These are phyloP conservation scores for Pseudorhombus dupliciocellatus DNA, from an alignment of 2,113 vertebrate species.

Conservation along the genomic window DNA sequence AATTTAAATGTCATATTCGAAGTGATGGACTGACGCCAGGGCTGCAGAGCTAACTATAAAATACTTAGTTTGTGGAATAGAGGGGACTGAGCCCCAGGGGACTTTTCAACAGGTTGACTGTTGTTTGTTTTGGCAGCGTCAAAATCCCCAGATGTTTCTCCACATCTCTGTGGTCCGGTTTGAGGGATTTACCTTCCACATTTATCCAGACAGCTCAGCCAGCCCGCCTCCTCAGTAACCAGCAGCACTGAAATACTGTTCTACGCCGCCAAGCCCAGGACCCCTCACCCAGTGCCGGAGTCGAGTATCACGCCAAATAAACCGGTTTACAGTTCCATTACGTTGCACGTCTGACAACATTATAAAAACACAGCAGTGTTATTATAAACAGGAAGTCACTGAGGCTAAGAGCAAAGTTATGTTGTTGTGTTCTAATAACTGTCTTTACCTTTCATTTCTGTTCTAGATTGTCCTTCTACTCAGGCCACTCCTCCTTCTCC, in stretches of 20 bases:
- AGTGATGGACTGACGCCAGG: not conserved
- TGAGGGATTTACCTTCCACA: not conserved
- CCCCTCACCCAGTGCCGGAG: not conserved
- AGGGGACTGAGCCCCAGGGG: not conserved
- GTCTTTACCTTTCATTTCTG: no score
- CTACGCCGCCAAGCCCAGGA: not conserved
- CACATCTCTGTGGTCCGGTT: not conserved
- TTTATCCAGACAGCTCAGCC: not conserved
- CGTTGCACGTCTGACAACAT: not conserved
- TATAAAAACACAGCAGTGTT: not conserved
- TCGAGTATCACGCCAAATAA: not conserved
- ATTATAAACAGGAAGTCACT: constrained; percentile 59
- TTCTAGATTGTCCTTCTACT: constrained; percentile 93
- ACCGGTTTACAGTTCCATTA: not conserved
- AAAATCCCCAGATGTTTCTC: not conserved
- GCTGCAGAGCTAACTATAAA: not conserved
- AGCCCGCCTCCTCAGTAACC: not conserved
- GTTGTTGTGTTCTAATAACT: no score
- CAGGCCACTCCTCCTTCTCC: constrained; percentile 95
- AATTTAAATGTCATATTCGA: no score
- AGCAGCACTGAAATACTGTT: constrained; percentile 5
- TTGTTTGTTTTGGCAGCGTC: not conserved
- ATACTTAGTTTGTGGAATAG: not conserved
- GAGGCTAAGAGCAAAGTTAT: constrained; percentile 1
- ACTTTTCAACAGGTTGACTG: not conserved